Evolutionary conservation across 2,888 invertebrate genomes (phyloP).

Genomic region (Lagria hirta): DNA sequence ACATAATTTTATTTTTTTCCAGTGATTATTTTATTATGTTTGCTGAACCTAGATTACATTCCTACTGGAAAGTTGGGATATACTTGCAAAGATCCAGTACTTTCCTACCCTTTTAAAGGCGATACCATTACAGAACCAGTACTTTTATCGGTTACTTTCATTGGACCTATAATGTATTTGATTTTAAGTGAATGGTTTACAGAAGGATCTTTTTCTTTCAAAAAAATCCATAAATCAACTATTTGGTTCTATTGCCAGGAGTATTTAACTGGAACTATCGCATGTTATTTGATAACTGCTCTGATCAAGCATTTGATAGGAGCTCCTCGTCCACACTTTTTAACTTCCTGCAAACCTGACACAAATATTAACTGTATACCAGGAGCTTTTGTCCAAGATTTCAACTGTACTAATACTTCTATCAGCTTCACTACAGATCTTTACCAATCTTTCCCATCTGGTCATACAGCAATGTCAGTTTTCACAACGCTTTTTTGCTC

Average conservation of each 20-base stretch:
- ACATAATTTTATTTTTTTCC: no score
- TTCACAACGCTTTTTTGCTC: conserved; percentile 68
- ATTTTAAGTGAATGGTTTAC: conserved; percentile 44
- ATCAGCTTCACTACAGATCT: conserved; percentile 63
- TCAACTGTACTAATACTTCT: conserved; percentile 65
- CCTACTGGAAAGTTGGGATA: conserved; percentile 67
- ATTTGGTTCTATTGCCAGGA: conserved; percentile 54
- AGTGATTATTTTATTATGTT: conserved; percentile 64
- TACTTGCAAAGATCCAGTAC: conserved; percentile 70
- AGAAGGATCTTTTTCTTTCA: conserved; percentile 47
- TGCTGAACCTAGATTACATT: conserved; percentile 66
- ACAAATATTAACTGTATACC: conserved; percentile 63
- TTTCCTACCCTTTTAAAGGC: conserved; percentile 66
- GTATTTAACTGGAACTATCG: conserved; percentile 64
- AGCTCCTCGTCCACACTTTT: conserved; percentile 75
- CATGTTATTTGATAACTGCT: conserved; percentile 64
- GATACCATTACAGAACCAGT: conserved; percentile 66
- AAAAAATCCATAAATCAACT: conserved; percentile 57
- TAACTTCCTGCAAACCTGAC: conserved; percentile 71
- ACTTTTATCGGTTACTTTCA: conserved; percentile 58
- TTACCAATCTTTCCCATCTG: conserved; percentile 75
- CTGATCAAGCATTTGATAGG: conserved; percentile 68
- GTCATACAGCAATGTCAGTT: conserved; percentile 71
- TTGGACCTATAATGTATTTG: conserved; percentile 60
- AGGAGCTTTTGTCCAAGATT: conserved; percentile 63